phyloP scores from a whole-genome alignment of 2,797 vertebrate genomes.

The Balearica regulorum region DNA sequence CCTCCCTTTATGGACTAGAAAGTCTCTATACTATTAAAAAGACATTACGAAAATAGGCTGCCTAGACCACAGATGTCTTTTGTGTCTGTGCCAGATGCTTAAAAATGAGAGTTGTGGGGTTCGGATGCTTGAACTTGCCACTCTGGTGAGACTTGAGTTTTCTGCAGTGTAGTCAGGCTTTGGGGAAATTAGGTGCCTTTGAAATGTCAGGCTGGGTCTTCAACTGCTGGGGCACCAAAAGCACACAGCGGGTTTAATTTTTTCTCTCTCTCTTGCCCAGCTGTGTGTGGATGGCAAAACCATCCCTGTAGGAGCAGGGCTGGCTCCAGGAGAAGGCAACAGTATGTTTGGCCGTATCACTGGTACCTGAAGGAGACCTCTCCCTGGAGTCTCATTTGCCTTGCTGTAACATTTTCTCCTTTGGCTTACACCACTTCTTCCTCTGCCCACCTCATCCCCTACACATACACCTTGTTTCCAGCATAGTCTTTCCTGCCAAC shows the following conservation, averaged over 20 bases:
- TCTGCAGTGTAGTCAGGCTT: background rate
- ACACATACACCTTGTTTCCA: fast-evolving
- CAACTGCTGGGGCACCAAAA: background rate
- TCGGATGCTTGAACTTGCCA: background rate
- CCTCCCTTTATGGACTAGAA: background rate
- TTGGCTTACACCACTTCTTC: background rate
- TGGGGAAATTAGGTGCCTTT: background rate
- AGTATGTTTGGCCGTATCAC: background rate
- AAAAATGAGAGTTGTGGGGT: background rate
- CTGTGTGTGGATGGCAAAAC: background rate
- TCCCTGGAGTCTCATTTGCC: background rate
- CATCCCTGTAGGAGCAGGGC: background rate
- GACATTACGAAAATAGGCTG: background rate
- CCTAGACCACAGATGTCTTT: background rate
- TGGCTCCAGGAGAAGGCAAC: background rate
- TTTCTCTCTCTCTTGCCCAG: background rate
- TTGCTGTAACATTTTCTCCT: background rate
- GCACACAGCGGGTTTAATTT: background rate
- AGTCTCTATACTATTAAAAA: background rate
- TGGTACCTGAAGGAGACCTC: background rate
- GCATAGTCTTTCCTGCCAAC: background rate
- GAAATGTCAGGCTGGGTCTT: background rate
- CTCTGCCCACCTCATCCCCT: fast-evolving
- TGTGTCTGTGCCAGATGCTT: background rate
- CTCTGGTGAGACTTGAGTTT: background rate